Base-by-base conservation (phyloP, 2,888 invertebrate genomes). In the Lepidocyrtoides sp. region DNA sequence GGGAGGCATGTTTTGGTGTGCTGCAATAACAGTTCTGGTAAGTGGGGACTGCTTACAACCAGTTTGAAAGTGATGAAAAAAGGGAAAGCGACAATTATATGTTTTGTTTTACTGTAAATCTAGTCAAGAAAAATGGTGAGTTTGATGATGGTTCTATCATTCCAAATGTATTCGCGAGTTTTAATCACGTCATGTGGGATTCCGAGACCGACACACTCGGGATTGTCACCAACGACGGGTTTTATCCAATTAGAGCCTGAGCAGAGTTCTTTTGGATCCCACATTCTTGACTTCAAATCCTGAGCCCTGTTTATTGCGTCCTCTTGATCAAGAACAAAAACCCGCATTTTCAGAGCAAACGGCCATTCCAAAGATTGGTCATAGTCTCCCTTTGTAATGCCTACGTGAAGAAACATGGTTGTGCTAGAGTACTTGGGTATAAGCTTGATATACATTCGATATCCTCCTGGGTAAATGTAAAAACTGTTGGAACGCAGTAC, bases 91-190 rank as follows among this genome's bases (percentile, higher is more conserved):
- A 41, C 12, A 57, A 14, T 82, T 17, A 41, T n/a, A 66, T 57
- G n/a, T 17, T n/a, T 32, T 32, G 66, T 72, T 81, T 75, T 48
- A n/a, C n/a, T n/a, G n/a, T n/a, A n/a, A n/a, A n/a, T n/a, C n/a
- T 91, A 94, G 95, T 95, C 95, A 93, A 96, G 95, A 95, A 95
- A 96, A 87, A 96, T 95, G 93, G 96, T 95, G 77, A 96, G 95
- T 95, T 96, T 96, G 94, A 96, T 95, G 92, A 96, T 94, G 79
- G 96, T 94, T 86, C 95, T 95, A 93, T 96, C 95, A 93, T 96
- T 95, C 91, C 95, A 95, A 26, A 96, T 95, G 93, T 96, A 96
- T 66, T 95, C 95, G 82, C 95, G 95, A 48, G 95, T 95, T 20
- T 95, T 94, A 69, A 96, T 95, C 2, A 95, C 96, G 89, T 95